These are phyloP conservation scores for Myripristis jacobus DNA, from an alignment of 2,797 vertebrate genomes.

Conservation along the genomic window DNA sequence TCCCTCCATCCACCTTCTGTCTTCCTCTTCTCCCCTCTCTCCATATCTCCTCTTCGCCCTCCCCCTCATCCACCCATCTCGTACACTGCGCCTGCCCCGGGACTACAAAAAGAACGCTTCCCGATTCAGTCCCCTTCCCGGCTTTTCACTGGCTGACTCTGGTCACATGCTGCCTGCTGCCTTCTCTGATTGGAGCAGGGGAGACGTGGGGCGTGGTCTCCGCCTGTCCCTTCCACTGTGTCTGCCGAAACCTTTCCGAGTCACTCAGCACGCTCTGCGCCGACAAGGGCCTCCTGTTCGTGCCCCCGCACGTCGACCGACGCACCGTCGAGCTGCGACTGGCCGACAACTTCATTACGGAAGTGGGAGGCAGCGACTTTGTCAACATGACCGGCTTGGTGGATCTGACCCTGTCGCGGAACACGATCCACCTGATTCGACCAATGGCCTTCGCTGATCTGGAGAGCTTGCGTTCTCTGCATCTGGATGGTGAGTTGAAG, in stretches of 20 bases:
- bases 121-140: constrained; percentile 54
- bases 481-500: constrained; percentile 84
- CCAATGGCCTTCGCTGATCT: constrained; percentile 91
- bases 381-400: constrained; percentile 93
- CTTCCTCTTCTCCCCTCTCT: constrained; percentile 51
- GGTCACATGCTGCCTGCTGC: constrained; percentile 82
- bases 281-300: constrained; percentile 93
- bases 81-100: constrained; percentile 69
- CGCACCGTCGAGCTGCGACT: constrained; percentile 93
- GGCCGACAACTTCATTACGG: constrained; percentile 93
- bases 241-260: constrained; percentile 94
- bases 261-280: constrained; percentile 94
- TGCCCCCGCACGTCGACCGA: constrained; percentile 92
- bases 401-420: constrained; percentile 92
- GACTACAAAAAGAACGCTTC: constrained; percentile 57
- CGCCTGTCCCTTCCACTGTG: constrained; percentile 91
- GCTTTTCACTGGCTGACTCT: constrained; percentile 81
- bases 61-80: constrained; percentile 31
- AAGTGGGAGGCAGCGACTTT: constrained; percentile 88
- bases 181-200: constrained; percentile 81
- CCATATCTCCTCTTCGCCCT: constrained; percentile 50
- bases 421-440: constrained; percentile 89
- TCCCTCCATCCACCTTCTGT: constrained; percentile 52
- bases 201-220: constrained; percentile 88
- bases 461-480: constrained; percentile 91